A percentile compares a stretch with the other conserved stretches of the same genome.
Conservation (phyloP, 1,140 invertebrate species). For the Drosophila mojavensis region DNA sequence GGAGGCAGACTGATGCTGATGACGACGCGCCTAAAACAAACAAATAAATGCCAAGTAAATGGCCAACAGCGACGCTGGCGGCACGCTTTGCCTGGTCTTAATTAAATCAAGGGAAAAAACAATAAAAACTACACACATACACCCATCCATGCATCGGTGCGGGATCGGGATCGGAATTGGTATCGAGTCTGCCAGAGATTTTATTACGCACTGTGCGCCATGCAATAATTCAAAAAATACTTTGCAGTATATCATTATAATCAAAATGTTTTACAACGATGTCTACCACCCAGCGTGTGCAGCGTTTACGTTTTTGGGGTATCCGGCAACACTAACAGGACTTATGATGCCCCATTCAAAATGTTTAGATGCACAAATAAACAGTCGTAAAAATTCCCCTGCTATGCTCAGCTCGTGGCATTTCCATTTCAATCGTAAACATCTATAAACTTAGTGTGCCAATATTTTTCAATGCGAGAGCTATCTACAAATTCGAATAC, state of each 20-base stretch:
- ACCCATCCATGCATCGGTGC: constrained; percentile 1
- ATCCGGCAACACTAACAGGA: constrained; percentile 26
- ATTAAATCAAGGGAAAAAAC: constrained; percentile 71
- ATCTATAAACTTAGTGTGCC: constrained; percentile 27
- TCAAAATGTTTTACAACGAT: constrained; percentile 53
- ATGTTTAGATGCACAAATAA: constrained; percentile 80
- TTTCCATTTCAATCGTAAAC: constrained; percentile 56
- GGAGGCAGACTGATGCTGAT: constrained; percentile 35
- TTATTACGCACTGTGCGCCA: constrained; percentile 67
- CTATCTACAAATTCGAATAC: not conserved
- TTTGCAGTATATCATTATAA: constrained; percentile 78
- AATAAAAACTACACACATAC: constrained; percentile 66
- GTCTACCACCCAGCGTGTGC: constrained; percentile 62
- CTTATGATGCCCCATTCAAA: constrained; percentile 69
- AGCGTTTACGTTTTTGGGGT: constrained; percentile 9
- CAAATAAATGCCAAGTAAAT: constrained; percentile 78
- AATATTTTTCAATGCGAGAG: constrained; percentile 19
- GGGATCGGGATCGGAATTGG: constrained; percentile 7
- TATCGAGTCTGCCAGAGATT: constrained; percentile 45
- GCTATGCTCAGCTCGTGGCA: constrained; percentile 11
- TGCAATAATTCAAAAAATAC: constrained; percentile 81
- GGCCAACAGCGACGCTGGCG: constrained; percentile 65
- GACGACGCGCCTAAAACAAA: constrained; percentile 79
- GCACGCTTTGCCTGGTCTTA: constrained; percentile 72
- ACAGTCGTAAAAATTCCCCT: constrained; percentile 57